Evolutionary conservation across 2,797 vertebrate genomes (phyloP).

Genomic region (Thalassophryne amazonica): DNA sequence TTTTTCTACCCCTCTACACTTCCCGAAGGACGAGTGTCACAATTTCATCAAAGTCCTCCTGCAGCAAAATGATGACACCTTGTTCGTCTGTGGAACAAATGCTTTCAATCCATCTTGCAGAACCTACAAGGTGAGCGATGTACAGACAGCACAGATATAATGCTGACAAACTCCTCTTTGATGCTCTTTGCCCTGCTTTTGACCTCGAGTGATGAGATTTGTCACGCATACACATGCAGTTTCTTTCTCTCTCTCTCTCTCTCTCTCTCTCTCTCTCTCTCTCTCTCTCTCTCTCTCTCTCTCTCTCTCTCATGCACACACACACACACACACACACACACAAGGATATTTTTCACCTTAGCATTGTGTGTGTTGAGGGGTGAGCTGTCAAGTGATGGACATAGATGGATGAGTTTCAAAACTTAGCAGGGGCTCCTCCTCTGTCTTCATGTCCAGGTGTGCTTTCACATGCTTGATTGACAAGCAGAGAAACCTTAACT

Average conservation of each 20-base stretch:
- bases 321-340: background rate
- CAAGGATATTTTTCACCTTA: slow-evolving; percentile 4
- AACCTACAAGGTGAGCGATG: slow-evolving; percentile 87
- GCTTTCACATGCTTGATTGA: slow-evolving; percentile 61
- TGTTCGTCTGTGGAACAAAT: slow-evolving; percentile 98
- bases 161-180: background rate
- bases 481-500: slow-evolving; percentile 45
- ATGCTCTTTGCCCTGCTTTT: background rate
- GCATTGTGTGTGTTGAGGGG: slow-evolving; percentile 5
- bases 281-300: background rate
- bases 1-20: slow-evolving; percentile 25
- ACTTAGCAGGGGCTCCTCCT: slow-evolving; percentile 36
- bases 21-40: slow-evolving; percentile 93
- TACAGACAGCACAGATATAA: background rate
- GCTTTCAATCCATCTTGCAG: slow-evolving; percentile 97
- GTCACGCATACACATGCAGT: background rate
- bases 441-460: slow-evolving; percentile 56
- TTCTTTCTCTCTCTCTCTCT: background rate
- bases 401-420: slow-evolving; percentile 62
- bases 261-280: background rate
- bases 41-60: slow-evolving; percentile 99
- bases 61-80: slow-evolving; percentile 89
- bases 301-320: background rate
- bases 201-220: slow-evolving; percentile 2
- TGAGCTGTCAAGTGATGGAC: slow-evolving; percentile 21